These are phyloP conservation scores for Sebastes paucispinis DNA, from an alignment of 2,797 vertebrate species.

Conservation along the genomic window DNA sequence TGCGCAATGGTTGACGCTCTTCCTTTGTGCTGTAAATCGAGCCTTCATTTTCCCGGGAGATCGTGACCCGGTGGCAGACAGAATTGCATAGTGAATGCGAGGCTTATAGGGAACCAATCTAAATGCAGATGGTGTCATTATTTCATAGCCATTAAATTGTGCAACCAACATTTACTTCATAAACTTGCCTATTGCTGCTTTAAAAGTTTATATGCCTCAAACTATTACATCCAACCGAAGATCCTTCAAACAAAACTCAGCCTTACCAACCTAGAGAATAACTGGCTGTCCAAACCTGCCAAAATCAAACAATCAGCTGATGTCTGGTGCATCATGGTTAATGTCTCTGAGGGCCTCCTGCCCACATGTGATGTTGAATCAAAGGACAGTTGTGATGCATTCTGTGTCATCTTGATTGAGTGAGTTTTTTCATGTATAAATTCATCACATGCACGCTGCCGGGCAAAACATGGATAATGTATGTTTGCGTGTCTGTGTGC, in stretches of 20 bases:
- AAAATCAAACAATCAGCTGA: slow-evolving; percentile 5
- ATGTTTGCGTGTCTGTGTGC: slow-evolving; percentile 57
- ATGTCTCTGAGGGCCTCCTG: slow-evolving; percentile 9
- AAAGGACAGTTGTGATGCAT: slow-evolving; percentile 29
- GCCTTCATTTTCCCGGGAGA: background rate
- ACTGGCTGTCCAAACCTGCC: background rate
- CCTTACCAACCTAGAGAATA: background rate
- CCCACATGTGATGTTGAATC: slow-evolving; percentile 12
- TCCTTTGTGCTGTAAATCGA: background rate
- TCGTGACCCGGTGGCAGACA: background rate
- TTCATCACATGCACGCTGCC: slow-evolving; percentile 63
- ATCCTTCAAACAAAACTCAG: background rate
- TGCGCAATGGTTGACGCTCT: background rate
- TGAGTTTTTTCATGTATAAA: slow-evolving; percentile 49
- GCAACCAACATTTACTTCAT: background rate
- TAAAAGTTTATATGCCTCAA: background rate
- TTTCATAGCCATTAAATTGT: background rate
- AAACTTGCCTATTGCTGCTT: background rate
- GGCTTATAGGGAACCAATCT: background rate
- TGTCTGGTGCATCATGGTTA: background rate
- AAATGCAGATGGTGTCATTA: background rate
- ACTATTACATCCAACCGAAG: background rate
- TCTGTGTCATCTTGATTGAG: slow-evolving; percentile 44
- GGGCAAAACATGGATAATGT: slow-evolving; percentile 70
- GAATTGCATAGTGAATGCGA: background rate